These are phyloP conservation scores for Coracopsis vasa DNA, from an alignment of 2,113 vertebrate species.

Conservation along the genomic window DNA sequence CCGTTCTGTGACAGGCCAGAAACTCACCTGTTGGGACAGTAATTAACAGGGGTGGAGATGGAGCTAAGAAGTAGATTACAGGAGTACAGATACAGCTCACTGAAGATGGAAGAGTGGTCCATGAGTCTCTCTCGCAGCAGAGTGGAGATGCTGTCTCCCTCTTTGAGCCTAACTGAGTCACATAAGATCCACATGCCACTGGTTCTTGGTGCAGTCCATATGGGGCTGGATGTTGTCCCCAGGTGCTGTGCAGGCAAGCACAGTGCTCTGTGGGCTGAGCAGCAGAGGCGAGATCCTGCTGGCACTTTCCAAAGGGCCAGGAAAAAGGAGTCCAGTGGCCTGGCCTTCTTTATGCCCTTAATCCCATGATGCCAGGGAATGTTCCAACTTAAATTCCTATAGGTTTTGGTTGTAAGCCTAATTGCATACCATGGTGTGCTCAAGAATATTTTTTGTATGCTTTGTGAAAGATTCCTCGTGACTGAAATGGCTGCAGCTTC, in stretches of 20 bases:
- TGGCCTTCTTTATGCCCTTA: background rate
- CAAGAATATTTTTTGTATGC: background rate
- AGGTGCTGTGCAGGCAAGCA: background rate
- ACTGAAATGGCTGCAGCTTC: background rate
- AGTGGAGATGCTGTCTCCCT: background rate
- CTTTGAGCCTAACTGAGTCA: rapidly evolving
- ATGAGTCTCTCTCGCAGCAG: rapidly evolving
- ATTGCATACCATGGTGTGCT: background rate
- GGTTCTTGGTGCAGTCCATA: background rate
- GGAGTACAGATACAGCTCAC: background rate
- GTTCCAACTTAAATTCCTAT: background rate
- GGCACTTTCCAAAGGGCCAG: background rate
- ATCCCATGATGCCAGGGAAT: background rate
- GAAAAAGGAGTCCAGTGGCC: background rate
- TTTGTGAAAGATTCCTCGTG: background rate
- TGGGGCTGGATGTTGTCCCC: background rate
- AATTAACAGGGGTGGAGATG: background rate
- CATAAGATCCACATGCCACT: background rate
- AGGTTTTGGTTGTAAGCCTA: background rate
- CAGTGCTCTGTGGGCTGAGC: background rate
- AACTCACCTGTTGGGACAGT: background rate
- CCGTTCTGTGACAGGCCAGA: background rate
- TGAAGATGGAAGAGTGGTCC: background rate
- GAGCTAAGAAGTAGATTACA: background rate
- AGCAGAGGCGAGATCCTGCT: background rate